Percentiles rank a stretch among this genome's conserved stretches.
These are phyloP conservation scores for Diplodus sargus DNA, from an alignment of 2,797 vertebrate genomes.

Conservation along the genomic window DNA sequence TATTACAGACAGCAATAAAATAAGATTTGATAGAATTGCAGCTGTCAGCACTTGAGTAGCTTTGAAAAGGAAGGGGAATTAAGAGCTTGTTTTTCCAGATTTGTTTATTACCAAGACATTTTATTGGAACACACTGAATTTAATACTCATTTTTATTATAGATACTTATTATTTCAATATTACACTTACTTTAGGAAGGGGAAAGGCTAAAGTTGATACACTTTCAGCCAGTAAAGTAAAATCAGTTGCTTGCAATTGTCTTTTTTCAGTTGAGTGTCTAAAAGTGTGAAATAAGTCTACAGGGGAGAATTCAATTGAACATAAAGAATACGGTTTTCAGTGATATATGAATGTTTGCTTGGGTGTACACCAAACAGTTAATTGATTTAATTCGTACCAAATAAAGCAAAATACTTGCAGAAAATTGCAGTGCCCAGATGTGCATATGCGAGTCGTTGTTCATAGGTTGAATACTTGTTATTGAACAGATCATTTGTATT, in stretches of 20 bases:
- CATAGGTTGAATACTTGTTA: not conserved
- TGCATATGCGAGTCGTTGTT: not conserved
- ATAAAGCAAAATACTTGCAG: not conserved
- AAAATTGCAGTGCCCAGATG: not conserved
- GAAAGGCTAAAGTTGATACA: not conserved
- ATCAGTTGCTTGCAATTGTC: not conserved
- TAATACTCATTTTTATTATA: too few relatives aligned
- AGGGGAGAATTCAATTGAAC: not conserved
- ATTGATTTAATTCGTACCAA: not conserved
- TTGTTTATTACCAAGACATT: too few relatives aligned
- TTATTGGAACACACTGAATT: too few relatives aligned
- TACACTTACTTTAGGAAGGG: too few relatives aligned
- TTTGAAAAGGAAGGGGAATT: not conserved
- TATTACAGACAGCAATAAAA: not conserved
- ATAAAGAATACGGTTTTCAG: not conserved
- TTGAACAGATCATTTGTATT: not conserved
- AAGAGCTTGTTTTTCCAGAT: too few relatives aligned
- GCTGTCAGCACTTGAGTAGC: not conserved
- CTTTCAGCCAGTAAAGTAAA: not conserved
- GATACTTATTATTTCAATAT: too few relatives aligned
- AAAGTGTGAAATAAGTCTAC: not conserved
- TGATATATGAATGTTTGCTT: not conserved
- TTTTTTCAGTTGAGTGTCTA: too few relatives aligned
- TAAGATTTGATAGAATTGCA: not conserved
- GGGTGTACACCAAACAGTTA: too few relatives aligned